Base-by-base conservation (phyloP, 2,113 vertebrate genomes). In the Excalfactoria chinensis region DNA sequence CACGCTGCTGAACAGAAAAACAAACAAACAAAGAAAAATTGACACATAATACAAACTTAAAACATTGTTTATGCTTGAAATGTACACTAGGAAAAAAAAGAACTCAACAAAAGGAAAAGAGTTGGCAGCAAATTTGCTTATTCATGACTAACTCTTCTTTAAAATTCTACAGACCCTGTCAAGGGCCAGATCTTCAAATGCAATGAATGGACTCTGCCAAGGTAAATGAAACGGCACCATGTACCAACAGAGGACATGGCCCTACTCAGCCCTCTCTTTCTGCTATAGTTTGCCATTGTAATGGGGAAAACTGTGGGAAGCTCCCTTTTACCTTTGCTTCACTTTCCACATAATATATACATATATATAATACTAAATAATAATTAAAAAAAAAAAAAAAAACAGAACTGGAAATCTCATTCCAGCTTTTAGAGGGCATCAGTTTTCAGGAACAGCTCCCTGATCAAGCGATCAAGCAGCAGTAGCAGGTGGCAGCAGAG, bases 241-340 rank as follows among this genome's bases (percentile, higher is more conserved):
- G 22, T 17, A 55, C 9, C 15, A 59, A 3, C 4, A 2, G 74
- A 84, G 69, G 49, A 40, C 17, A 9, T 40, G 40, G 10, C n/a
- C 26, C 13, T 83, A 5, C 12, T 30, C 67, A 68, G 7, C 5
- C 3, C 37, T 89, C 15, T 51, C 37, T 79, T 82, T 73, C 78
- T 53, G 18, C 34, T n/a, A 1, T 26, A 13, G 8, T 74, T 93
- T 88, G 7, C 15, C 22, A 16, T 10, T 48, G 13, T 41, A 62
- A 56, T 37, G 37, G 37, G 37, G 37, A 37, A 37, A 37, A 75
- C n/a, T 3, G 28, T 6, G 28, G 15, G 32, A 89, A 55, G 55
- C 51, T 84, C 18, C 76, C 53, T 51, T 86, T 58, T 81, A 72
- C 23, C 18, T 62, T 79, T 79, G 35, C 40, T 84, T 89, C 73